Base-by-base conservation (phyloP, 2,113 vertebrate genomes). In the Hippopotamus amphibius region DNA sequence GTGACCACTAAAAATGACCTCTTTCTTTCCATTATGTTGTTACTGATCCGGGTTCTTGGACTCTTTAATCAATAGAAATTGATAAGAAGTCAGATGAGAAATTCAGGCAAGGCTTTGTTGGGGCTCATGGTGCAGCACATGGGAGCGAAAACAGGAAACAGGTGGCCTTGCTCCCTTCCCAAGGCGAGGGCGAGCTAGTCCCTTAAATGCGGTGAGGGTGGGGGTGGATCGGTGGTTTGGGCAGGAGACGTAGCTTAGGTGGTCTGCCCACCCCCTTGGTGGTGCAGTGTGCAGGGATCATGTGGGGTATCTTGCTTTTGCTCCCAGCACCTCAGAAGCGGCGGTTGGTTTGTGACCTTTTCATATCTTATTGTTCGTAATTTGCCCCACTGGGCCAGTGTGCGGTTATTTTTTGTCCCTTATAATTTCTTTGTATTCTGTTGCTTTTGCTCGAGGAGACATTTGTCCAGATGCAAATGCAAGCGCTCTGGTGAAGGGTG, bases 141-240 rank as follows among this genome's bases (percentile, higher is more conserved):
- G 24, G 53, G 22, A 26, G n/a, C 14, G 53, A 37, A 57, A 80
- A 41, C 53, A 26, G 41, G 77, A 41, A 80, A 57, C 24, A 57
- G 21, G n/a, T 41, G n/a, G 53, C 77, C 4, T 57, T 4, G n/a
- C 22, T 80, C n/a, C 8, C 53, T 37, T n/a, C 77, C 53, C 33
- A n/a, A 10, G 21, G 33, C 74, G 8, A 22, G 53, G 53, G 1
- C 0, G 2, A 80, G 53, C 77, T 0, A 0, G 22, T 41, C 6
- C 77, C 22, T 80, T 57, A 55, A 37, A 37, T 21, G 50, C 50
- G 53, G 77, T 12, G 50, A 57, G 48, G 30, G 19, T 26, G 22
- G 9, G 48, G 50, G 76, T 12, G 33, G 48, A 37, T 33, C 30
- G 7, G 63, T 33, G 63, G 63, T 28, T 66, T 66, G 63, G 61